A percentile compares a stretch with the other conserved stretches of the same genome.
Evolutionary conservation across 2,797 vertebrate species (phyloP).

Genomic region (Aplochiton taeniatus): DNA sequence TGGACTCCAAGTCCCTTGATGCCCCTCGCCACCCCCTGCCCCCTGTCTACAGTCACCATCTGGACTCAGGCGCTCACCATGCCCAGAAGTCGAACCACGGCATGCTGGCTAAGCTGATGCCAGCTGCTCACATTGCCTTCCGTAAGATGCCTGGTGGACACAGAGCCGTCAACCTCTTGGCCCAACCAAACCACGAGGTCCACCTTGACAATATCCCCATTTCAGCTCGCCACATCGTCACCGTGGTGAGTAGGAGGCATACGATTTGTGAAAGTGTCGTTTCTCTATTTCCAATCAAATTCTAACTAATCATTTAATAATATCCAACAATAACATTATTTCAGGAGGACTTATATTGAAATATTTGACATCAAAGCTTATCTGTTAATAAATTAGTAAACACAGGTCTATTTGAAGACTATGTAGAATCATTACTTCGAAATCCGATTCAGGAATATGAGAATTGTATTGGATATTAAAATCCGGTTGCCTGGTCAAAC

Average conservation of each 20-base stretch:
- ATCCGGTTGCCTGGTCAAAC: too few relatives aligned
- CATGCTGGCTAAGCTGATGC: slow-evolving; percentile 28
- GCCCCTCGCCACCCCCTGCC: slow-evolving; percentile 6
- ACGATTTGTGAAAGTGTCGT: too few relatives aligned
- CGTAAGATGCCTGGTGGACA: slow-evolving; percentile 33
- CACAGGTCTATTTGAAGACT: too few relatives aligned
- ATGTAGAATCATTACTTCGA: too few relatives aligned
- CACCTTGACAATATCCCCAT: slow-evolving; percentile 49
- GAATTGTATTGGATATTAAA: too few relatives aligned
- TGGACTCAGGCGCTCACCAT: neutral
- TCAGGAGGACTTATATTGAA: too few relatives aligned
- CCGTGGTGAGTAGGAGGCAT: slow-evolving; percentile 66
- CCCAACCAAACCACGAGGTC: slow-evolving; percentile 39
- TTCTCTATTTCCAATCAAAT: too few relatives aligned
- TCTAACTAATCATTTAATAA: too few relatives aligned
- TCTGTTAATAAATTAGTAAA: too few relatives aligned
- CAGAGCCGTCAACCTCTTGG: slow-evolving; percentile 49
- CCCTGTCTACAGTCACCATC: neutral
- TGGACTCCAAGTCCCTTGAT: neutral
- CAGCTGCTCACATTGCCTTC: slow-evolving; percentile 39
- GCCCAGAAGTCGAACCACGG: neutral
- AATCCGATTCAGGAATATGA: too few relatives aligned
- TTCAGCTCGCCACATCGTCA: slow-evolving; percentile 65
- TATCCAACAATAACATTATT: too few relatives aligned
- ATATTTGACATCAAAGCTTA: too few relatives aligned